A percentile compares a stretch with the other conserved stretches of the same genome.
phyloP scores from a whole-genome alignment of 2,113 vertebrate genomes.

The Marmota monax region DNA sequence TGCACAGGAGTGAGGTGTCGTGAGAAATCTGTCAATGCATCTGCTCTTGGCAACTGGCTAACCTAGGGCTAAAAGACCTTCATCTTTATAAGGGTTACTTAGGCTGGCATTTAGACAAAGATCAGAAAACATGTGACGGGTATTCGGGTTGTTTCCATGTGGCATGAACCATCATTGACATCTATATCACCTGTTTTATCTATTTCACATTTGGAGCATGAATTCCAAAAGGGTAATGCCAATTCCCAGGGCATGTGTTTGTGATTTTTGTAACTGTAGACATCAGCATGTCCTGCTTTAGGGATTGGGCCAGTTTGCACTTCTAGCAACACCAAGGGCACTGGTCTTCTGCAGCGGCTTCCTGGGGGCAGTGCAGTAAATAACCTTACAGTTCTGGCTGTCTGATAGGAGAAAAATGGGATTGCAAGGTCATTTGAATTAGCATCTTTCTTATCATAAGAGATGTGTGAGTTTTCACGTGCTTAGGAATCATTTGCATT shows the following conservation, averaged over 20 bases:
- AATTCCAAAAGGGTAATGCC: neutral
- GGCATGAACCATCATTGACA: neutral
- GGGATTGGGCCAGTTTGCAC: neutral
- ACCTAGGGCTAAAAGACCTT: neutral
- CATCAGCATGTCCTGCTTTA: neutral
- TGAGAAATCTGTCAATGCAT: neutral
- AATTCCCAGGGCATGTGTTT: neutral
- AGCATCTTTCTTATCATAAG: neutral
- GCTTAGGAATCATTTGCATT: neutral
- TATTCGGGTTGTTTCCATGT: neutral
- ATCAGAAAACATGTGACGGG: neutral
- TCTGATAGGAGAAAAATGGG: neutral
- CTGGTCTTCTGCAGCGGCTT: neutral
- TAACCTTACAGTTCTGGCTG: neutral
- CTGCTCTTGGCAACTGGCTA: neutral
- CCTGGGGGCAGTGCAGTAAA: neutral
- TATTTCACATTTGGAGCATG: neutral
- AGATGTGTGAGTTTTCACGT: neutral
- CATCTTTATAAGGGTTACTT: neutral
- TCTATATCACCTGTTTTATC: neutral
- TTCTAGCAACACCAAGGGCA: neutral
- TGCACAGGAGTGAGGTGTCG: neutral
- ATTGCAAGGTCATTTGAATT: neutral
- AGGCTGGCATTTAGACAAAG: neutral
- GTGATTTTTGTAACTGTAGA: neutral